Conservation (phyloP, 2,113 vertebrate genomes). For the Manacus vitellinus region DNA sequence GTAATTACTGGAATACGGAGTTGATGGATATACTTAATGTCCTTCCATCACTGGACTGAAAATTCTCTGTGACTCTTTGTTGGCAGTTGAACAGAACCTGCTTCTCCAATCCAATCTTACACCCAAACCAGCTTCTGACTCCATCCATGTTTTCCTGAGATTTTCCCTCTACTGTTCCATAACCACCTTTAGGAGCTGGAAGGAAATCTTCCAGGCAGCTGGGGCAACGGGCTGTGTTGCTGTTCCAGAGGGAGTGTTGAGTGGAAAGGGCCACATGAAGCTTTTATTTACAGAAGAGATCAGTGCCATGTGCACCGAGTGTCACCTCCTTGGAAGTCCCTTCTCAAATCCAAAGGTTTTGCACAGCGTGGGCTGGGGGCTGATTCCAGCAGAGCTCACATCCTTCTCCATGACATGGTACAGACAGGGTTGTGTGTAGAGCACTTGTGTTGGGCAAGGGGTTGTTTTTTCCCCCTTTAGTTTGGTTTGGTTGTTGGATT, state of each 20-base stretch:
- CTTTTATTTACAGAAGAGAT: not conserved
- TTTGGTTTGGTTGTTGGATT: not conserved
- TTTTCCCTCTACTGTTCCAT: not conserved
- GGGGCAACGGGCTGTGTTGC: not conserved
- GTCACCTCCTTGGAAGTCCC: rapidly evolving
- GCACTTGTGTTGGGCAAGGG: not conserved
- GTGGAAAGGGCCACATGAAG: not conserved
- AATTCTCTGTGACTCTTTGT: not conserved
- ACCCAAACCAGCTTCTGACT: not conserved
- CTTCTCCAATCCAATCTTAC: not conserved
- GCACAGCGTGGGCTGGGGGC: not conserved
- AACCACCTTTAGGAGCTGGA: too few species aligned
- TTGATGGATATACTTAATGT: not conserved
- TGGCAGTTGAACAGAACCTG: not conserved
- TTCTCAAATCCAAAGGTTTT: not conserved
- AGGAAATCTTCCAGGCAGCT: not conserved
- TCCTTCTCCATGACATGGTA: rapidly evolving
- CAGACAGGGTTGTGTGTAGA: rapidly evolving
- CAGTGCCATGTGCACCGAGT: not conserved
- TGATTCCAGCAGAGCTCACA: not conserved
- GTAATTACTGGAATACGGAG: not conserved
- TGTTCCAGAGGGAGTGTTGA: not conserved
- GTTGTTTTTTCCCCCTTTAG: not conserved
- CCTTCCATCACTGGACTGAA: not conserved
- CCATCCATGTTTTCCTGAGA: not conserved